These are phyloP conservation scores for Grantiella picta DNA, from an alignment of 2,113 vertebrate species.

Conservation along the genomic window DNA sequence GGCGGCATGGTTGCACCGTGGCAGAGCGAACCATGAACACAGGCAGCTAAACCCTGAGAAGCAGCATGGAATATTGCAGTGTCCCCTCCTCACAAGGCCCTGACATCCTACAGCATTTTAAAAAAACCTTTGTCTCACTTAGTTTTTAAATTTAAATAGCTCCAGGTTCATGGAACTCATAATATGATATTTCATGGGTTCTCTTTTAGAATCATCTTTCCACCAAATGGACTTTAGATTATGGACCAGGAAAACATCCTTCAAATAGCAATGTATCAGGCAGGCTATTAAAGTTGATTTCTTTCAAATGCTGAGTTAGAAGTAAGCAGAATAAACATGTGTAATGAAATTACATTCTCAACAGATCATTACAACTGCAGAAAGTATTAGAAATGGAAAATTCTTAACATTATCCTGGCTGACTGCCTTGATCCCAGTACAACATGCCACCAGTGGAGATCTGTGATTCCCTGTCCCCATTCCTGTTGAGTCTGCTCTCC, in stretches of 20 bases:
- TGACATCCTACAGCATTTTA: neutral
- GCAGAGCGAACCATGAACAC: neutral
- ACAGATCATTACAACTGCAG: neutral
- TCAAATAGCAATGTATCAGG: neutral
- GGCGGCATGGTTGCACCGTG: neutral
- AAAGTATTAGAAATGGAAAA: neutral
- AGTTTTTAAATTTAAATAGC: neutral
- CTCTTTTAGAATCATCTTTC: neutral
- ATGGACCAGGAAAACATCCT: neutral
- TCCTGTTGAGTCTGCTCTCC: neutral
- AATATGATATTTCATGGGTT: neutral
- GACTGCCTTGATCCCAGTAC: neutral
- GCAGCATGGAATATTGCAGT: neutral
- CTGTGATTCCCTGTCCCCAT: neutral
- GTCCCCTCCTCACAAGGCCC: neutral
- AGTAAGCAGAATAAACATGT: neutral
- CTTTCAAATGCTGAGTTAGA: neutral
- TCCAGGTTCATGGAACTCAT: neutral
- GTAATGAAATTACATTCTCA: neutral
- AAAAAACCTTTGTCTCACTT: neutral
- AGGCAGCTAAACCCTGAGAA: neutral
- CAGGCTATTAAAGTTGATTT: neutral
- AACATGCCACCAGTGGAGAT: neutral
- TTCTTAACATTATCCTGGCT: neutral
- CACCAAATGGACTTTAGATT: neutral